phyloP scores from a whole-genome alignment of 2,888 invertebrate species.

The Pterostichus niger region DNA sequence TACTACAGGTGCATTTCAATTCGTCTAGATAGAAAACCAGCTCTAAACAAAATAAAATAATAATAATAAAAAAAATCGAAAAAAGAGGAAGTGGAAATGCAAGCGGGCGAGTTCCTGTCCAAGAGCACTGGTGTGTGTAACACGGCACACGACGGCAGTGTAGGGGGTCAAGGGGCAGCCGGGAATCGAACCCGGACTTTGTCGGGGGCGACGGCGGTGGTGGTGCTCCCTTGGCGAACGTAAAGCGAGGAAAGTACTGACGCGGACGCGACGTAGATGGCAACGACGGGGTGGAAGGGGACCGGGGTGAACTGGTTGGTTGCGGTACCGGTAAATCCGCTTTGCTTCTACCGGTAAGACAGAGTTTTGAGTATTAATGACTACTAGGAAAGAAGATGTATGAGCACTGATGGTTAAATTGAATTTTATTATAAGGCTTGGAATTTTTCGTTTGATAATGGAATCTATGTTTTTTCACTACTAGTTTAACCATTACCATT shows the following conservation, averaged over 20 bases:
- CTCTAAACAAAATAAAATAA: slow-evolving; percentile 3
- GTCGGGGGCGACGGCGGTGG: background rate
- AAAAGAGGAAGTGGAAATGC: slow-evolving; percentile 10
- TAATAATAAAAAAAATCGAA: background rate
- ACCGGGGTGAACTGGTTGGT: background rate
- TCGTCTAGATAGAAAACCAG: background rate
- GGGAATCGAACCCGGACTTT: slow-evolving; percentile 13
- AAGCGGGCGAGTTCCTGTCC: background rate
- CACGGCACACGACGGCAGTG: background rate
- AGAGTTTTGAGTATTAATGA: too few species aligned
- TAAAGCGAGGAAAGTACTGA: slow-evolving; percentile 29
- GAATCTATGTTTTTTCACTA: too few species aligned
- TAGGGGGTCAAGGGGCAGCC: slow-evolving; percentile 16
- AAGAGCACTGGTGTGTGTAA: slow-evolving; percentile 31
- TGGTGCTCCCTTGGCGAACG: slow-evolving; percentile 15
- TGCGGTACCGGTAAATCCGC: slow-evolving; percentile 44
- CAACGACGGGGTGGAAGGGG: background rate
- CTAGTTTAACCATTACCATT: too few species aligned
- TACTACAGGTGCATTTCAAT: slow-evolving; percentile 25
- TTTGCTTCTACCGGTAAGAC: slow-evolving; percentile 15
- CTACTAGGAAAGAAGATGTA: background rate
- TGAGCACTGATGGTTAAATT: background rate
- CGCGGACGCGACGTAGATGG: background rate
- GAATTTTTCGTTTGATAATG: too few species aligned
- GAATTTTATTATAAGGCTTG: too few species aligned